Base-by-base conservation (phyloP, 2,113 vertebrate genomes). In the Atherinomorus stipes region DNA sequence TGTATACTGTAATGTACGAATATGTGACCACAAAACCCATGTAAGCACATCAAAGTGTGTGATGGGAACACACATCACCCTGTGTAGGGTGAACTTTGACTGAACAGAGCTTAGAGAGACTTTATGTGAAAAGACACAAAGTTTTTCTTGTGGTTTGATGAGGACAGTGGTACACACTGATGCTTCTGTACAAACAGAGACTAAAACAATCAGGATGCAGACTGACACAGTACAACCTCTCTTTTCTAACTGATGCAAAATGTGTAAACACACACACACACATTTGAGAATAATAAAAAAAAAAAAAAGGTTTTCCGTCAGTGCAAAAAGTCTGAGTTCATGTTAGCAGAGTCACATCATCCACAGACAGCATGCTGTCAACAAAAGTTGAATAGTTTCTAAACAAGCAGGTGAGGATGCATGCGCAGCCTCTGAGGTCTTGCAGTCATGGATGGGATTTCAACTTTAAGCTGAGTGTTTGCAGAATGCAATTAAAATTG, bases 251-350 rank as follows among this genome's bases (percentile, higher is more conserved):
- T 44, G 53, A 52, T 69, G 64, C 62, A 72, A 71, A 47, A 52
- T 37, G 16, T 54, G 3, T 54, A 57, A 45, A 21, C 4, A 65
- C 28, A 57, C 11, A 56, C 8, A 69, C 22, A 54, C 21, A 66
- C 12, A 74, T 13, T n/a, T n/a, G n/a, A n/a, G n/a, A n/a, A n/a
- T n/a, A n/a, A 22, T 12, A 64, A 51, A 19, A 19, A 19, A 0
- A 45, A 45, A 45, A 45, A 18, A 44, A 64, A 40, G 0, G 16
- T 78, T 73, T 82, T 76, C 57, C 23, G 64, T 89, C 88, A 90
- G 86, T 90, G 88, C 88, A 90, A 90, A 56, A 80, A 50, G 64
- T 71, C 53, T n/a, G 54, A 67, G 53, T 79, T 81, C 23, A 56
- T 80, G 38, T 83, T 59, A 84, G 64, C 71, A 76, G 78, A 74